Evolutionary conservation across 2,888 invertebrate genomes (phyloP), one percentile per base, ranked within the genome.

Genomic region (Lymantria monacha): DNA sequence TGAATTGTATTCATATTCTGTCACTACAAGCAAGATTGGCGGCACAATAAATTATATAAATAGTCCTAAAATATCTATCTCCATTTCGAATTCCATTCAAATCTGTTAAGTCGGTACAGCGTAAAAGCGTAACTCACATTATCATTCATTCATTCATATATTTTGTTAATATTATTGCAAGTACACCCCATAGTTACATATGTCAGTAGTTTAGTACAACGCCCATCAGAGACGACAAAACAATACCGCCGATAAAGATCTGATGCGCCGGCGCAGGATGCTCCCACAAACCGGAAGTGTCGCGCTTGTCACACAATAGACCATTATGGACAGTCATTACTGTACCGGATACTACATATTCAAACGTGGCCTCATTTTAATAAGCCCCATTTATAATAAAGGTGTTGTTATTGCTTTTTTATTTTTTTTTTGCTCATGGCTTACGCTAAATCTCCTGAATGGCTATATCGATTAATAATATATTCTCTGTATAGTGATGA

Each of bases 271-370:
- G 72, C 78, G 77, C 81, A 79, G 76, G 79, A 79, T 70, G 76
- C 69, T 60, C 65, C 62, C 61, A 61, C 71, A 63, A 62, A 69
- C 74, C 81, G 87, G 87, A 86, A 81, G 81, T 78, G 79, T 70
- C 70, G 73, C 70, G 59, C 65, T n/a, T 75, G 77, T 76, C 75
- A 69, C 74, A 88, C 88, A 89, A 88, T 87, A 74, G 79, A 51
- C 85, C 75, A 88, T 89, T 90, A 88, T 88, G 77, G 75, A 56
- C 64, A 56, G 75, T 79, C 82, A 83, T 83, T 81, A 81, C 72
- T 66, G 61, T 56, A 69, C 81, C 74, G 77, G 79, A 76, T 66
- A 64, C 74, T 62, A 69, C 73, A 72, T 72, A 74, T 79, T 76
- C 70, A 40, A 31, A 71, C 67, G 64, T 73, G 77, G 54, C 62